These are phyloP conservation scores for Drosophila rubida DNA, from an alignment of 2,888 invertebrate genomes.

Conservation along the genomic window DNA sequence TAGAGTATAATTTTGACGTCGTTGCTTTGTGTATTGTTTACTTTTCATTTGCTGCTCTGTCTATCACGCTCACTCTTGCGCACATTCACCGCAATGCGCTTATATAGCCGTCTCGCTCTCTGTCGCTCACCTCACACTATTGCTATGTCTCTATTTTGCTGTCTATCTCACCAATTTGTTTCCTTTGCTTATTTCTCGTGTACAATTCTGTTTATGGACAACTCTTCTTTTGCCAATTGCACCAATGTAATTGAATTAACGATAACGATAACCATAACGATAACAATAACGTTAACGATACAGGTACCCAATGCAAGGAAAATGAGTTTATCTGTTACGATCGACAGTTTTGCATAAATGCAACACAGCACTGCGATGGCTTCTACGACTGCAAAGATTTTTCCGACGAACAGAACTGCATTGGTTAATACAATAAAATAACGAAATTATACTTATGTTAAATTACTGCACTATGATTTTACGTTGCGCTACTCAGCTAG, in stretches of 20 bases:
- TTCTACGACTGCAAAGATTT: conserved; percentile 95
- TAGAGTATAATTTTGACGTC: conserved; percentile 13
- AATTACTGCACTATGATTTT: conserved; percentile 8
- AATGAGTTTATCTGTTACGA: conserved; percentile 90
- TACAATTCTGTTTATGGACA: conserved; percentile 22
- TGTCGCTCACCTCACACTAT: conserved; percentile 6
- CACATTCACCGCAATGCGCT: conserved; percentile 26
- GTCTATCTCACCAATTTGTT: conserved; percentile 41
- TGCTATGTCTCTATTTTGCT: neutral
- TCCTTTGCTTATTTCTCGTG: conserved; percentile 32
- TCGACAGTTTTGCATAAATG: conserved; percentile 91
- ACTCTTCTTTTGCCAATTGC: conserved; percentile 36
- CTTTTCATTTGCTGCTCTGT: conserved; percentile 18
- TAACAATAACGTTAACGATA: conserved; percentile 7
- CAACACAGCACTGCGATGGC: conserved; percentile 93
- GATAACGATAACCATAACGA: neutral
- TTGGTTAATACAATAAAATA: conserved; percentile 85
- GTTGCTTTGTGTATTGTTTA: conserved; percentile 13
- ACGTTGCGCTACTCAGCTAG: neutral
- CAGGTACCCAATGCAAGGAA: conserved; percentile 86
- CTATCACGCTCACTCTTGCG: conserved; percentile 13
- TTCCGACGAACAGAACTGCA: conserved; percentile 95
- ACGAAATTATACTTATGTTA: conserved; percentile 16
- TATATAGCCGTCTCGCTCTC: neutral
- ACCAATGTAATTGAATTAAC: conserved; percentile 23